These are phyloP conservation scores for Phoebastria nigripes DNA, from an alignment of 2,797 vertebrate genomes.

Conservation along the genomic window DNA sequence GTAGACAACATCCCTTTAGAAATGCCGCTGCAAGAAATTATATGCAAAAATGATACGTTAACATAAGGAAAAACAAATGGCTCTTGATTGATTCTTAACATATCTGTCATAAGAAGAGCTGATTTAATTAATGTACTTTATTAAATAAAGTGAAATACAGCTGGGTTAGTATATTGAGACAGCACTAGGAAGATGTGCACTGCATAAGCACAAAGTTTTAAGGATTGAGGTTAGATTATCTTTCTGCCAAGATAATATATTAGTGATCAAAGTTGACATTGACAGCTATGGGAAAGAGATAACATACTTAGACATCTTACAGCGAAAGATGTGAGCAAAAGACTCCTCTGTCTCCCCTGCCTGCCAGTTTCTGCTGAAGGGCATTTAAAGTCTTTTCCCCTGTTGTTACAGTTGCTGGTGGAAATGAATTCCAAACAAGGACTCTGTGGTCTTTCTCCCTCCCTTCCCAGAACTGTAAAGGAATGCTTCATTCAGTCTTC, in stretches of 20 bases:
- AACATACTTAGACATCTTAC: conserved; percentile 49
- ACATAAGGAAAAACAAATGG: background rate
- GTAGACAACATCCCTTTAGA: background rate
- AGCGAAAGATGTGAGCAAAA: conserved; percentile 48
- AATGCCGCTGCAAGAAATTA: background rate
- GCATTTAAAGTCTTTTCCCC: conserved; percentile 55
- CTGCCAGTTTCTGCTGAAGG: conserved; percentile 51
- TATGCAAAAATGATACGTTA: background rate
- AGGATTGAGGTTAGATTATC: conserved; percentile 44
- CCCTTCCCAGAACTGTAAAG: background rate
- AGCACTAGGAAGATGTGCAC: background rate
- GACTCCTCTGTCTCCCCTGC: background rate
- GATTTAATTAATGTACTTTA: background rate
- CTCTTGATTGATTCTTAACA: background rate
- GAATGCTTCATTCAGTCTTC: conserved; percentile 5
- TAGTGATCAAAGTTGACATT: conserved; percentile 67
- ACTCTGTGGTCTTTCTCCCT: background rate
- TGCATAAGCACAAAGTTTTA: conserved; percentile 49
- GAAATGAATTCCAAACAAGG: conserved; percentile 25
- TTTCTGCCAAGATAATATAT: conserved; percentile 50
- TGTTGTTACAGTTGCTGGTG: conserved; percentile 2
- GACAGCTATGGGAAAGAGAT: conserved; percentile 64
- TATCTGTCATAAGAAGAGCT: background rate
- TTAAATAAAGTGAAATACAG: background rate
- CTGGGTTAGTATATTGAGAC: background rate